phyloP scores from a whole-genome alignment of 2,113 vertebrate species.

The Erythrolamprus reginae region DNA sequence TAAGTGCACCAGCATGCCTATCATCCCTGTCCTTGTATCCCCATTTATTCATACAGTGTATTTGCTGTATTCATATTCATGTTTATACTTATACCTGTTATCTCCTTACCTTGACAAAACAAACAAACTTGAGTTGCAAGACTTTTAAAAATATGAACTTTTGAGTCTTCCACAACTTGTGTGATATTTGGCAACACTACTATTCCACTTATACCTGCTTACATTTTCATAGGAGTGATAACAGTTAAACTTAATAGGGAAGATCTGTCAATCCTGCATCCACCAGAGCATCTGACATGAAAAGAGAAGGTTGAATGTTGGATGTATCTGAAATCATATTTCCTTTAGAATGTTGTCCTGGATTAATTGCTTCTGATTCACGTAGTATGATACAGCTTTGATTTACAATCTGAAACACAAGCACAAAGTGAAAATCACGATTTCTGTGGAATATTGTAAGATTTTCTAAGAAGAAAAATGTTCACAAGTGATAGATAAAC shows the following conservation, averaged over 20 bases:
- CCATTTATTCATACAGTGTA: too few species aligned
- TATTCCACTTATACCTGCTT: background rate
- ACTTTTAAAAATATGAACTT: background rate
- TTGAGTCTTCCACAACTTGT: background rate
- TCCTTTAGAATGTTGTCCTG: background rate
- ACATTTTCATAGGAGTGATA: background rate
- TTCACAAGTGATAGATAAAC: background rate
- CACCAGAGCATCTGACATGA: background rate
- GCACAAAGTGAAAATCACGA: background rate
- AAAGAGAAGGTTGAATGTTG: background rate
- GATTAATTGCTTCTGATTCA: background rate
- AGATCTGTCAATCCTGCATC: background rate
- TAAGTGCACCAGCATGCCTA: too few species aligned
- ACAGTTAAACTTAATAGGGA: background rate
- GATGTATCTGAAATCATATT: background rate
- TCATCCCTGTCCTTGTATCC: too few species aligned
- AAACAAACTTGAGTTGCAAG: background rate
- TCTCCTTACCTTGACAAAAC: too few species aligned
- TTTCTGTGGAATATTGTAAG: background rate
- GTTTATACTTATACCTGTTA: too few species aligned
- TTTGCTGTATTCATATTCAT: too few species aligned
- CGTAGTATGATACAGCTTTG: background rate
- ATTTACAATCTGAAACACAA: background rate
- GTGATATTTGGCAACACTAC: background rate
- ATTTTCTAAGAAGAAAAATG: background rate